Conservation (phyloP, 92 coral and sea anemone genomes). For the Zoanthus sansibaricus region DNA sequence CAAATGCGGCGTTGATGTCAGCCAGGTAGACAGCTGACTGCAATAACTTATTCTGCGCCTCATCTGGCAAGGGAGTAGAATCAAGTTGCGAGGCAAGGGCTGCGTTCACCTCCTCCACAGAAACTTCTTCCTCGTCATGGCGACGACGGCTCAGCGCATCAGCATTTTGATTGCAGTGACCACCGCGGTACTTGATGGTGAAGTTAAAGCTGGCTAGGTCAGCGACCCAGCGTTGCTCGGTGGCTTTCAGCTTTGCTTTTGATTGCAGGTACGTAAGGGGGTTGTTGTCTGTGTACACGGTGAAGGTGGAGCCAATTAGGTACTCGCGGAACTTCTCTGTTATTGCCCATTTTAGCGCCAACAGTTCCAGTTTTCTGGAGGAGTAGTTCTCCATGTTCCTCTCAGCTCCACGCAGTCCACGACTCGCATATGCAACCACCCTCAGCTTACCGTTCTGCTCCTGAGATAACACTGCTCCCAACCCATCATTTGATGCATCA, state of each 20-base stretch:
- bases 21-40: neutral
- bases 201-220: slow-evolving; percentile 42
- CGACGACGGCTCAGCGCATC: slow-evolving; percentile 55
- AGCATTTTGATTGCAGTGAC: slow-evolving; percentile 41
- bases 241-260: neutral
- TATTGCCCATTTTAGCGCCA: slow-evolving; percentile 56
- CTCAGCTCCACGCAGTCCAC: neutral
- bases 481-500: neutral
- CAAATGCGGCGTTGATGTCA: too few relatives aligned
- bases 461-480: neutral
- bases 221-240: neutral
- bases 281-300: slow-evolving; percentile 53
- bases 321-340: slow-evolving; percentile 50
- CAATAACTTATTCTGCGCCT: slow-evolving; percentile 38
- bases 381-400: slow-evolving; percentile 12
- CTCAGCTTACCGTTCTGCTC: neutral
- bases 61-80: slow-evolving; percentile 58
- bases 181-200: slow-evolving; percentile 44
- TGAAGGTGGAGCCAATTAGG: slow-evolving; percentile 43
- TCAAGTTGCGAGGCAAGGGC: neutral
- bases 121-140: neutral
- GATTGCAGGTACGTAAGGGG: neutral
- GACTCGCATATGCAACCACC: neutral
- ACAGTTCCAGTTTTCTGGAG: slow-evolving; percentile 42
- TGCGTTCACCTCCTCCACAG: slow-evolving; percentile 5